These are phyloP conservation scores for Strigamia crassipes DNA, from an alignment of 2,888 invertebrate species.

Conservation along the genomic window DNA sequence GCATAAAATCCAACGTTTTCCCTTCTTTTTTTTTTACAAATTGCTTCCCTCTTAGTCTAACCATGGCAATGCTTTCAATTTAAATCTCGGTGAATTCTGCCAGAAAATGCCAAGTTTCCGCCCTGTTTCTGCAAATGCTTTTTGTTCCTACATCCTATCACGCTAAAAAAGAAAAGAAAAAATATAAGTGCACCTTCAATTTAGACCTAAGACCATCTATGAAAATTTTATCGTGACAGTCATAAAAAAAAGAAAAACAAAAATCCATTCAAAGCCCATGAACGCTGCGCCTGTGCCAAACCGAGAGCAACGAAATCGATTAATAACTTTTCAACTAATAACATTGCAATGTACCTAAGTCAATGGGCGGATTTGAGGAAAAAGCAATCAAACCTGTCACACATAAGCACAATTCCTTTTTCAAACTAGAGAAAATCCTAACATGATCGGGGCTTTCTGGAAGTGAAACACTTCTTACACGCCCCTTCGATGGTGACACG, in stretches of 20 bases:
- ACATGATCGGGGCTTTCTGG: neutral
- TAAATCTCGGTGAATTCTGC: too few relatives aligned
- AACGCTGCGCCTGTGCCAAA: neutral
- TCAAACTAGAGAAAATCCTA: neutral
- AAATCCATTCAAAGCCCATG: neutral
- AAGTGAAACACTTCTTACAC: neutral
- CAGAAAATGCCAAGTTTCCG: too few relatives aligned
- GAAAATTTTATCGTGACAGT: neutral
- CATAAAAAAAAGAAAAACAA: neutral
- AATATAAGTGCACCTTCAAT: too few relatives aligned
- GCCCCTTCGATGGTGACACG: neutral
- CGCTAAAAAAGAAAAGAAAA: too few relatives aligned
- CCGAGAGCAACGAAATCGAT: neutral
- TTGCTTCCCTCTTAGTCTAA: too few relatives aligned
- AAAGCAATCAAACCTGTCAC: conserved; percentile 14
- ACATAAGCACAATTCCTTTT: neutral
- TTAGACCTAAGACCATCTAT: too few relatives aligned
- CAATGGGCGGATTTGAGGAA: conserved; percentile 24
- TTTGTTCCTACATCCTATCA: too few relatives aligned
- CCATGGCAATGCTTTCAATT: too few relatives aligned
- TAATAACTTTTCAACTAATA: neutral
- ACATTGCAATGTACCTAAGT: neutral
- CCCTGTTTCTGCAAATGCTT: too few relatives aligned
- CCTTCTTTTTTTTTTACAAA: too few relatives aligned
- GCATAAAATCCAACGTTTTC: too few relatives aligned